Conservation (phyloP, 2,888 invertebrate genomes). For the Drosophila lacicola region DNA sequence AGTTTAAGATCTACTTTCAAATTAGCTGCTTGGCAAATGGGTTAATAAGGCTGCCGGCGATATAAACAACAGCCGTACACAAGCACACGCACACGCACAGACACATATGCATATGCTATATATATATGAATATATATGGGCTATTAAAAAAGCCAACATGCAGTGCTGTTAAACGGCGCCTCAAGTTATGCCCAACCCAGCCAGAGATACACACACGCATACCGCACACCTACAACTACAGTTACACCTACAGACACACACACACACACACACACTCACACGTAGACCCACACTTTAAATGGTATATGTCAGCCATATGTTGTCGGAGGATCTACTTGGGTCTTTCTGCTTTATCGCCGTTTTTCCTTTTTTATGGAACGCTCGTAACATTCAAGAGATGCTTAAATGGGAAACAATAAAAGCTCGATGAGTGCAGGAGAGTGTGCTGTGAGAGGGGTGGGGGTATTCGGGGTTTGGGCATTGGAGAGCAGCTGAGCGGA, state of each 20-base stretch:
- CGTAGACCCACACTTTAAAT: conserved; percentile 1
- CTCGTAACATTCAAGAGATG: conserved; percentile 76
- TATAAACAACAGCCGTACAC: conserved; percentile 22
- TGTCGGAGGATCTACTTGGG: conserved; percentile 40
- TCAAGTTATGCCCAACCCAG: conserved; percentile 49
- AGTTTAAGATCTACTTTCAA: conserved; percentile 42
- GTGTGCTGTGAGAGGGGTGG: neutral
- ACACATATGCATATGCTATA: neutral
- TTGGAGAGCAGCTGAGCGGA: neutral
- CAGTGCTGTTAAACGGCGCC: conserved; percentile 70
- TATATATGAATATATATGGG: conserved; percentile 32
- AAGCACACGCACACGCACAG: neutral
- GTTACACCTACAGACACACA: neutral
- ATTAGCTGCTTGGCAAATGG: conserved; percentile 57
- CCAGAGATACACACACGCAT: conserved; percentile 2
- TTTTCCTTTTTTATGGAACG: conserved; percentile 62
- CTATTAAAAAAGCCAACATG: conserved; percentile 70
- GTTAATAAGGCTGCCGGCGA: conserved; percentile 54
- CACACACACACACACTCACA: neutral
- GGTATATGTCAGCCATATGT: conserved; percentile 41
- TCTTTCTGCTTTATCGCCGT: conserved; percentile 51
- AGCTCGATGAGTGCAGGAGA: conserved; percentile 36
- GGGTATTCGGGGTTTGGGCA: neutral
- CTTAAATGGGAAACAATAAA: conserved; percentile 71
- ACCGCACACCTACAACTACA: conserved; percentile 5